Base-by-base conservation (phyloP, 2,797 vertebrate species). In the Pipistrellus nathusii region DNA sequence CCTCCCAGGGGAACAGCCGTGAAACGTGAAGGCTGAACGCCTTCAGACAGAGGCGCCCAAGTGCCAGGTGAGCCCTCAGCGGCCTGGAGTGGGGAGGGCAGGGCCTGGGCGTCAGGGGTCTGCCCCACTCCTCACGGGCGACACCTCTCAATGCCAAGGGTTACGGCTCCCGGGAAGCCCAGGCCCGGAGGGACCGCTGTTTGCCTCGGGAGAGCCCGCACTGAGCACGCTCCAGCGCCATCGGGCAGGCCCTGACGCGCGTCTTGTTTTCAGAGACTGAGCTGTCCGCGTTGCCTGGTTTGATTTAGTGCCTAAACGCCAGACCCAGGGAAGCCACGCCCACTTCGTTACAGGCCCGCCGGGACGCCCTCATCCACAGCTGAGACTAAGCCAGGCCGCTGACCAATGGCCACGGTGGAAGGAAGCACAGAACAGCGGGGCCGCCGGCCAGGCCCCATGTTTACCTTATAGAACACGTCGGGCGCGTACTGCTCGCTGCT, bases 381-480 rank as follows among this genome's bases (percentile, higher is more conserved):
- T 12, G 41, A 14, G 71, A 51, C 69, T 13, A 12, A 41, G 53
- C 20, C 8, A 46, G 21, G n/a, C 0, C 15, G 75, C 57, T 30
- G 86, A 32, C 69, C 18, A 8, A 17, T 0, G 11, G 27, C 32
- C 32, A 2, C 2, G 3, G 1, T 9, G 30, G 46, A 81, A 64
- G 35, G 80, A n/a, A 12, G 27, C 44, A 44, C 21, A 38, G 46
- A 14, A 41, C 5, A 30, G 30, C 13, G 25, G 53, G 14, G 17
- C 64, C 32, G 51, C 5, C 27, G 48, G 38, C 38, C 55, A 12
- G 38, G 0, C 9, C 0, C 44, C 69, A 6, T 21, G 77, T 95
- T 97, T 97, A 99, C 99, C 99, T 99, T 99, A 95, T 98, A 99
- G 98, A 99, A 99, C 92, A 99, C 99, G 25, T 99, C 99, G 0